Conservation (phyloP, 2,888 invertebrate genomes). For the Sycophila texana region DNA sequence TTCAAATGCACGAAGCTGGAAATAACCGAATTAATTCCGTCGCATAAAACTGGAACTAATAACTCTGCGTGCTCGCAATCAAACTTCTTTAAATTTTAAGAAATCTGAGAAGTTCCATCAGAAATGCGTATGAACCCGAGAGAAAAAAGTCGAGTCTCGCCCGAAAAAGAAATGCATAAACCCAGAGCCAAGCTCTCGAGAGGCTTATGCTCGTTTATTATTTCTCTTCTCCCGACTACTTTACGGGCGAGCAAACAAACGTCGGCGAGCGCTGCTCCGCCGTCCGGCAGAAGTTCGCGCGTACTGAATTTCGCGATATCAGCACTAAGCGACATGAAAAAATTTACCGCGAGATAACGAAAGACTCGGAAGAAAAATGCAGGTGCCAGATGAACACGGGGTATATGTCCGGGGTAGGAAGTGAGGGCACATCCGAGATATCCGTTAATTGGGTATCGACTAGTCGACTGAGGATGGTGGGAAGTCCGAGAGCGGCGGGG, state of each 20-base stretch:
- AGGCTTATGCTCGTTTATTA: conserved; percentile 27
- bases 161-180: background rate
- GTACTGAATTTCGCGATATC: background rate
- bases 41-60: no score
- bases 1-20: no score
- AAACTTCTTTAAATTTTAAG: no score
- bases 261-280: conserved; percentile 8
- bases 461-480: conserved; percentile 23
- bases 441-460: conserved; percentile 59
- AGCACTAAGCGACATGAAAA: background rate
- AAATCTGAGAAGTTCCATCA: no score
- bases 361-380: background rate
- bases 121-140: no score
- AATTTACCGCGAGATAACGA: background rate
- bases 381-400: background rate
- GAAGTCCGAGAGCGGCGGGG: conserved; percentile 1
- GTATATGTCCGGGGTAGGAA: conserved; percentile 12
- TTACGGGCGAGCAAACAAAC: background rate
- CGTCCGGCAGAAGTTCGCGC: background rate
- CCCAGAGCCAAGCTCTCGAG: background rate
- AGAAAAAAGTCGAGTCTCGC: no score
- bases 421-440: conserved; percentile 46
- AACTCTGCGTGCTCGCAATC: no score
- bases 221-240: conserved; percentile 23
- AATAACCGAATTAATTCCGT: no score